Percentiles rank a stretch among this genome's conserved stretches.
phyloP scores from a whole-genome alignment of 2,797 vertebrate species.

The Leptatherina wallacei region DNA sequence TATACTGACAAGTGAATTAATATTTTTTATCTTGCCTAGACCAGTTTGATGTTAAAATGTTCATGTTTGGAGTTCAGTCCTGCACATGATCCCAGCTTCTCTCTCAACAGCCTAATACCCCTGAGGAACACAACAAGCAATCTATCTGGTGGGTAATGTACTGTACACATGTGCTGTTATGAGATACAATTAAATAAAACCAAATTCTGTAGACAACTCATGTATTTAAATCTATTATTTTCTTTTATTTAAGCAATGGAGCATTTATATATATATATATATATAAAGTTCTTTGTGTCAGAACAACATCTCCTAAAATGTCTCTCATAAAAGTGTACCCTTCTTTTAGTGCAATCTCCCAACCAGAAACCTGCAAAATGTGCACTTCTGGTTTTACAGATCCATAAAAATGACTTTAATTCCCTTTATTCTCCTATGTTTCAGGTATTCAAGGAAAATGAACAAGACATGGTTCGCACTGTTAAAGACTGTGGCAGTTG shows the following conservation, averaged over 20 bases:
- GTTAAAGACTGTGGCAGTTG: constrained; percentile 92
- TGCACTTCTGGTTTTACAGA: constrained; percentile 90
- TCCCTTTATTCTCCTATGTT: constrained; percentile 65
- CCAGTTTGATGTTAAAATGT: constrained; percentile 17
- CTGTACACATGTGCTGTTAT: constrained; percentile 62
- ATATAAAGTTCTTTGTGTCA: constrained; percentile 9
- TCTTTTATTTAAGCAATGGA: constrained; percentile 20
- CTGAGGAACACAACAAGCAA: constrained; percentile 55
- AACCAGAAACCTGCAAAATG: constrained; percentile 88
- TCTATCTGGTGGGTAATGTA: constrained; percentile 66
- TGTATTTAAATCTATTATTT: constrained; percentile 48
- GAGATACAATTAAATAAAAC: constrained; percentile 61
- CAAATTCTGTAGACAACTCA: constrained; percentile 55
- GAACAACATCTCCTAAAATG: constrained; percentile 14
- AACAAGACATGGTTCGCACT: constrained; percentile 90
- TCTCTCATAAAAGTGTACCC: constrained; percentile 38
- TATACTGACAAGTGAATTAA: constrained; percentile 8
- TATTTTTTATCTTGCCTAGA: constrained; percentile 13
- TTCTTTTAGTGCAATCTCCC: constrained; percentile 84
- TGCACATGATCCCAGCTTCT: constrained; percentile 37
- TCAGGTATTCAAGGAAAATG: constrained; percentile 87
- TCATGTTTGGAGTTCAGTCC: constrained; percentile 21
- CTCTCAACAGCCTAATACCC: constrained; percentile 53
- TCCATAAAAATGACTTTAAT: constrained; percentile 84
- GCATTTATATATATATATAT: not conserved